Evolutionary conservation across 2,797 vertebrate species (phyloP), one percentile per base, ranked within the genome.

Genomic region (Sciaenops ocellatus): DNA sequence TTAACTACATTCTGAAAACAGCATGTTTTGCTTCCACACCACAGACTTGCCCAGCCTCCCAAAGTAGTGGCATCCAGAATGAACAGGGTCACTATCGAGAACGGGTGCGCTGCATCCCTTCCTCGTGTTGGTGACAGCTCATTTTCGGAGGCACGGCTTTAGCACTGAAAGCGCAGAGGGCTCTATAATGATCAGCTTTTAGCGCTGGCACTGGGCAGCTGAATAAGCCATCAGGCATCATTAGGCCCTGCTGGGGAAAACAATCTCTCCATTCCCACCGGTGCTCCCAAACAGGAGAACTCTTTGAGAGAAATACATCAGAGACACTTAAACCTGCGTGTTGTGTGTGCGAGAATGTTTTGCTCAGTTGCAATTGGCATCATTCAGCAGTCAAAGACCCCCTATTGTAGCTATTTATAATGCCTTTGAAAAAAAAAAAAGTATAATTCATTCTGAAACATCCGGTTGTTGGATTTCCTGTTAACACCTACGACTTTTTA

Each of bases 111-210:
- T 52, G 81, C 85, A 86, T 76, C 87, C 87, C 80, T 90, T 93
- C 85, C 88, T 92, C 85, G 75, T 61, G 63, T 76, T 63, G 75
- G 86, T 93, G 94, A 93, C 93, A 94, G 94, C 94, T 96, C 92
- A 94, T 96, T 96, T 95, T 94, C 90, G 71, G 91, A 90, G 90
- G 82, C 83, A 72, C 56, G 54, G 87, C 89, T 92, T 91, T 78
- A 83, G 83, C 84, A 79, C 86, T 69, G 85, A 90, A 87, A 94
- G 92, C 88, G 87, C 84, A 89, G 87, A 92, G 92, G 84, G 85
- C 77, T 82, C 88, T 89, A 76, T 96, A 95, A 96, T 96, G 94
- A 96, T 94, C 93, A 90, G 94, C 94, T 96, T 95, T 96, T 95
- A 95, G 95, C 54, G 76, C 83, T 69, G 79, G 89, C 89, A 84